Conservation (phyloP, 1,140 invertebrate genomes). For the Thaumatotibia leucotreta region DNA sequence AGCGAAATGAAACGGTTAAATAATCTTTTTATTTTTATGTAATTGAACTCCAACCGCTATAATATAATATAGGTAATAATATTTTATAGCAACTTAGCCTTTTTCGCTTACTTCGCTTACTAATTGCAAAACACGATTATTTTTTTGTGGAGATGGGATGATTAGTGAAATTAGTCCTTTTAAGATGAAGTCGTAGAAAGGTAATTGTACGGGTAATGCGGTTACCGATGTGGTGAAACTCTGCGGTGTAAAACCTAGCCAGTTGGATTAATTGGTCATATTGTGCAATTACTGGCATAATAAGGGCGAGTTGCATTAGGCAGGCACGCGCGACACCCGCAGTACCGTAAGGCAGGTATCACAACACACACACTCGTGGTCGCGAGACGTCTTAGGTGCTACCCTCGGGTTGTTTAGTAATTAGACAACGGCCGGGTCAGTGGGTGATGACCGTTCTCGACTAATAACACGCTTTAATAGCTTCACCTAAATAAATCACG, state of each 20-base stretch:
- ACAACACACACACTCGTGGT: not conserved
- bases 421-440: constrained; percentile 49
- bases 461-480: constrained; percentile 35
- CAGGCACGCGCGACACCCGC: constrained; percentile 37
- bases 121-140: not conserved
- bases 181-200: constrained; percentile 23
- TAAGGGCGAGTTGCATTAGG: constrained; percentile 39
- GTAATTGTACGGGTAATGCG: constrained; percentile 38
- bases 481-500: constrained; percentile 50
- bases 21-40: not conserved
- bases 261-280: constrained; percentile 49
- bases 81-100: not conserved
- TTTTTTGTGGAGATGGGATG: not conserved
- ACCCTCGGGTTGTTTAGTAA: constrained; percentile 35
- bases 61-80: no score
- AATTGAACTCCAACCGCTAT: not conserved
- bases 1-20: not conserved
- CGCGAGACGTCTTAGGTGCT: not conserved
- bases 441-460: constrained; percentile 46
- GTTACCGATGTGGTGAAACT: constrained; percentile 36
- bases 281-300: constrained; percentile 32
- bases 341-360: not conserved
- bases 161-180: not conserved
- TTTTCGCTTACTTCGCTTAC: not conserved
- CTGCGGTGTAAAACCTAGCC: constrained; percentile 34